Percentiles rank a stretch among this genome's conserved stretches.
Evolutionary conservation across 1,140 invertebrate genomes (phyloP).

Genomic region (Protaetia brevitarsis): DNA sequence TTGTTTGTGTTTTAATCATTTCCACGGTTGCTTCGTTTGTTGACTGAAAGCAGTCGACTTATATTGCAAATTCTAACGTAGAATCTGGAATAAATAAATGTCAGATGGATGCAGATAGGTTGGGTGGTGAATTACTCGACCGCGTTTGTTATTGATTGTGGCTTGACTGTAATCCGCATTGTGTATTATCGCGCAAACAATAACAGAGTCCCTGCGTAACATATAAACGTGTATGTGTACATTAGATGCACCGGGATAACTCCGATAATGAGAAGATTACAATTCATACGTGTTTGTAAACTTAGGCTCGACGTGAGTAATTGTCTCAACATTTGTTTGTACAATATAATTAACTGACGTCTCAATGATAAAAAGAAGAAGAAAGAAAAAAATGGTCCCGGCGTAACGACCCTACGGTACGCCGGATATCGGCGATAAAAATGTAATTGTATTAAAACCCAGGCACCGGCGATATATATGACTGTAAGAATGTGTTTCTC

Average conservation of each 20-base stretch:
- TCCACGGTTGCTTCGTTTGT: no score
- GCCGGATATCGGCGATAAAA: no score
- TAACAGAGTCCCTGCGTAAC: slow-evolving; percentile 27
- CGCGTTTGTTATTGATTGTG: slow-evolving; percentile 32
- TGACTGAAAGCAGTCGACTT: no score
- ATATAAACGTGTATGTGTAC: slow-evolving; percentile 28
- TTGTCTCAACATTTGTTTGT: not conserved
- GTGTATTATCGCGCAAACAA: slow-evolving; percentile 32
- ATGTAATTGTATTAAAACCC: no score
- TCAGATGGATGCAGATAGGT: no score
- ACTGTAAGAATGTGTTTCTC: slow-evolving; percentile 37
- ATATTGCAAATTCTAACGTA: no score
- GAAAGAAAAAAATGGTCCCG: no score
- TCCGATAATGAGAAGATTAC: slow-evolving; percentile 33
- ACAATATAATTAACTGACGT: no score
- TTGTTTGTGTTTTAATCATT: no score
- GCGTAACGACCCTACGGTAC: no score
- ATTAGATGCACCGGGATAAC: slow-evolving; percentile 29
- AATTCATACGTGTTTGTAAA: slow-evolving; percentile 28
- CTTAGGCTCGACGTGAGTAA: slow-evolving; percentile 1
- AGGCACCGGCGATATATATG: not conserved
- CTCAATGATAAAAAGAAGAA: no score
- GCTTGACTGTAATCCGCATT: slow-evolving; percentile 30
- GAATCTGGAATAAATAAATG: no score
- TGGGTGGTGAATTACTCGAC: slow-evolving; percentile 30